Conservation (phyloP, 2,113 vertebrate species). For the Lutjanus erythropterus region DNA sequence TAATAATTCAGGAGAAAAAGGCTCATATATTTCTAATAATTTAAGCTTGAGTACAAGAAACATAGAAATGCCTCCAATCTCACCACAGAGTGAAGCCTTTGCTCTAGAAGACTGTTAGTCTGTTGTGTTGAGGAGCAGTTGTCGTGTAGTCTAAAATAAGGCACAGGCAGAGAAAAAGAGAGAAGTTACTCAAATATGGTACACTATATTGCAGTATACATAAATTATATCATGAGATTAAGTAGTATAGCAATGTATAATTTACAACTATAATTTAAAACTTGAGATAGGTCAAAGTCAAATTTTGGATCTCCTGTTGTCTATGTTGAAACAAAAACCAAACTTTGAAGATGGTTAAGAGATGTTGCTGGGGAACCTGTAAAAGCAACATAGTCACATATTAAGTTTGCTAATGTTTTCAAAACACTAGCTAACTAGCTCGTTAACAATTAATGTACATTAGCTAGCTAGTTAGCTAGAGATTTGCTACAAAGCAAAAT, state of each 20-base stretch:
- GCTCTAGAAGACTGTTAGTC: constrained; percentile 79
- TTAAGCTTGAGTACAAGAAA: background rate
- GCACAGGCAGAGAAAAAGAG: background rate
- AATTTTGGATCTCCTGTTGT: too few relatives aligned
- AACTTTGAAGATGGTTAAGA: too few relatives aligned
- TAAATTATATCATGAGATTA: background rate
- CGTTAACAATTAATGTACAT: too few relatives aligned
- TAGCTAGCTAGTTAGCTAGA: too few relatives aligned
- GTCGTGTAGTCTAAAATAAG: constrained; percentile 81
- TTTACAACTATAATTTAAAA: background rate
- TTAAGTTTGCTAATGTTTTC: too few relatives aligned
- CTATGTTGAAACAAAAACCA: too few relatives aligned
- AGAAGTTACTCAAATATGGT: background rate
- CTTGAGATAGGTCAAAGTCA: too few relatives aligned
- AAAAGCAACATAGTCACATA: too few relatives aligned
- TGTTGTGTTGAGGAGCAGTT: constrained; percentile 80
- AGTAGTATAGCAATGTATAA: too few relatives aligned
- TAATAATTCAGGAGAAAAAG: background rate
- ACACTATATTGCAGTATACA: background rate
- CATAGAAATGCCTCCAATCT: constrained; percentile 36
- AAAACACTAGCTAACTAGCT: too few relatives aligned
- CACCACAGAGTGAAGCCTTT: constrained; percentile 83
- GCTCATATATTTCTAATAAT: background rate
- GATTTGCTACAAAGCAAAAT: too few relatives aligned
- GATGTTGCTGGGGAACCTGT: too few relatives aligned